Evolutionary conservation across 2,888 invertebrate genomes (phyloP).

Genomic region (Oscheius sp.): DNA sequence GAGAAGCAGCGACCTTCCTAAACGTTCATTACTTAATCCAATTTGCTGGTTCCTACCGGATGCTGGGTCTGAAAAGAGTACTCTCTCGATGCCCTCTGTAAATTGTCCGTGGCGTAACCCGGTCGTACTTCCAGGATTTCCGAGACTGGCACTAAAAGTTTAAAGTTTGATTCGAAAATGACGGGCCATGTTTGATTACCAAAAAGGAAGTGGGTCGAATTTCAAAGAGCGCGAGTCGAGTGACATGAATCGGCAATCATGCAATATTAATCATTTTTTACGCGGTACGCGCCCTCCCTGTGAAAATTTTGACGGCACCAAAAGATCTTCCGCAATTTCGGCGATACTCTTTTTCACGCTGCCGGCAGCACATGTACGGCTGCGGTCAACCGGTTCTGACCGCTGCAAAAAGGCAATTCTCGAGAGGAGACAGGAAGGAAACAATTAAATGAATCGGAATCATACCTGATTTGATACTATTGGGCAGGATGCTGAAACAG

Average conservation of each 20-base stretch:
- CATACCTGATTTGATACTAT: constrained; percentile 45
- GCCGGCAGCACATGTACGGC: not conserved
- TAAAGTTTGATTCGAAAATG: not conserved
- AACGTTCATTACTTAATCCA: constrained; percentile 28
- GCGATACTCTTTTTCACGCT: not conserved
- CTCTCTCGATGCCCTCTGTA: constrained; percentile 65
- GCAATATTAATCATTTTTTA: not conserved
- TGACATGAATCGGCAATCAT: too few species aligned
- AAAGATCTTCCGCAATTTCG: not conserved
- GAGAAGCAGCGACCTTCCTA: constrained; percentile 72
- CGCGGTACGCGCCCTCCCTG: not conserved
- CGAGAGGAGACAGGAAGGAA: not conserved
- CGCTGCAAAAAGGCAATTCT: constrained; percentile 3
- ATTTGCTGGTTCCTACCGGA: constrained; percentile 50
- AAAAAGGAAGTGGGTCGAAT: constrained; percentile 20
- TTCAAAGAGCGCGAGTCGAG: not conserved
- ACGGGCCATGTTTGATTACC: not conserved
- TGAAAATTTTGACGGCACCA: not conserved
- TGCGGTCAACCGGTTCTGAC: constrained; percentile 27
- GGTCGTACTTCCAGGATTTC: constrained; percentile 70
- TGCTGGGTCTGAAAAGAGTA: constrained; percentile 65
- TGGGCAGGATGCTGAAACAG: constrained; percentile 52
- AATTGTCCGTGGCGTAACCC: constrained; percentile 72
- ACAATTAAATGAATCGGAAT: not conserved
- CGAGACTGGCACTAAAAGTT: constrained; percentile 65